A percentile compares a stretch with the other conserved stretches of the same genome.
Conservation (phyloP, 2,797 vertebrate species). For the Capromys pilorides region DNA sequence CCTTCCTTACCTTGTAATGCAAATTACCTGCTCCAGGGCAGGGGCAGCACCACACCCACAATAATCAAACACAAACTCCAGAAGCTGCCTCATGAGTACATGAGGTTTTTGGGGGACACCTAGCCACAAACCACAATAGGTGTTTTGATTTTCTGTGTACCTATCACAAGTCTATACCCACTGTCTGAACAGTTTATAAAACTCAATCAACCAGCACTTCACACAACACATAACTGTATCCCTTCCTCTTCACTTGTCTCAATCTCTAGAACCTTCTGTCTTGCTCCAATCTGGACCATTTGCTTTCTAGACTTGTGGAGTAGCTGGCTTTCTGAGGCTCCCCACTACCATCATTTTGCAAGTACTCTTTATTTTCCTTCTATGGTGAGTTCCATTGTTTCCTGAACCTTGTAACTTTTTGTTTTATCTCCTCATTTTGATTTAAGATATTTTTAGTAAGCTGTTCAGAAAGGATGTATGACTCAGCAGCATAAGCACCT, state of each 20-base stretch:
- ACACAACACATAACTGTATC: background rate
- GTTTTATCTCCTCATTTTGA: slow-evolving; percentile 4
- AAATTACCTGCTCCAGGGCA: too few relatives aligned
- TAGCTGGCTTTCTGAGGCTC: background rate
- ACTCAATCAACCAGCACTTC: slow-evolving; percentile 3
- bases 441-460: background rate
- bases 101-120: too few relatives aligned
- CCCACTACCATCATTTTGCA: background rate
- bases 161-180: background rate
- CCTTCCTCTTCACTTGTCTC: background rate
- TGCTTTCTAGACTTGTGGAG: background rate
- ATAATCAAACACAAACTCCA: too few relatives aligned
- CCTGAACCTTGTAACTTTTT: background rate
- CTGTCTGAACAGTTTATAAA: background rate
- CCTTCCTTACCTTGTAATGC: too few relatives aligned
- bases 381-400: background rate
- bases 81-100: too few relatives aligned
- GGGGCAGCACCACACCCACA: too few relatives aligned
- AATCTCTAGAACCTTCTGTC: background rate
- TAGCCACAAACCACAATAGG: too few relatives aligned
- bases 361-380: slow-evolving; percentile 15
- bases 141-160: slow-evolving; percentile 9
- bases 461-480: background rate
- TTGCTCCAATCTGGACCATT: background rate
- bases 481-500: too few relatives aligned